Evolutionary conservation across 1,140 invertebrate species (phyloP).

Genomic region (Drosophila ananassae): DNA sequence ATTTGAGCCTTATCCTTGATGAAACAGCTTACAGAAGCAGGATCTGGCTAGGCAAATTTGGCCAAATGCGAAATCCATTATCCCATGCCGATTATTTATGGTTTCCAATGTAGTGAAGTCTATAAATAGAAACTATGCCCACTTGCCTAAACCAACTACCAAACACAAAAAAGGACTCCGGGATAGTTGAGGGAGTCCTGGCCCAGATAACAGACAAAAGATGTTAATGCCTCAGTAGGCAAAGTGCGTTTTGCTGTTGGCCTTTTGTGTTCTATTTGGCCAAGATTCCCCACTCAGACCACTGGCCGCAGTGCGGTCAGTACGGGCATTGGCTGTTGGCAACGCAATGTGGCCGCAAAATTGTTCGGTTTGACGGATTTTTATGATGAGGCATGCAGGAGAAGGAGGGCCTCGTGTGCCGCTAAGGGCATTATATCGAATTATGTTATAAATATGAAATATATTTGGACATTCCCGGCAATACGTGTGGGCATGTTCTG

Average conservation of each 20-base stretch:
- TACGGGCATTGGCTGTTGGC: constrained; percentile 57
- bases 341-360: constrained; percentile 72
- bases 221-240: constrained; percentile 77
- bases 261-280: constrained; percentile 42
- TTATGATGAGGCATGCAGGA: constrained; percentile 47
- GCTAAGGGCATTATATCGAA: constrained; percentile 73
- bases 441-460: constrained; percentile 82
- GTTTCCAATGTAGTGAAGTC: constrained; percentile 28
- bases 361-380: constrained; percentile 64
- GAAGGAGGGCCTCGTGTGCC: constrained; percentile 4
- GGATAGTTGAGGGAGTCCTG: constrained; percentile 8
- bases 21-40: neutral
- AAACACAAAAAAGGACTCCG: constrained; percentile 33
- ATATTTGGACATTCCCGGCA: constrained; percentile 56
- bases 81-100: constrained; percentile 57
- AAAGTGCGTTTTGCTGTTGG: constrained; percentile 79
- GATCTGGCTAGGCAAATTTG: constrained; percentile 42
- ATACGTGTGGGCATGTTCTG: constrained; percentile 61
- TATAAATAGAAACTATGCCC: constrained; percentile 44
- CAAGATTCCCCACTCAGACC: neutral
- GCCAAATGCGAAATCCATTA: constrained; percentile 55
- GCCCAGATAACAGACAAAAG: constrained; percentile 54
- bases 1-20: constrained; percentile 3
- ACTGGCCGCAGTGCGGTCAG: constrained; percentile 53
- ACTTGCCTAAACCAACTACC: constrained; percentile 40